Conservation (phyloP, 2,113 vertebrate species). For the Tauraco erythrolophus region DNA sequence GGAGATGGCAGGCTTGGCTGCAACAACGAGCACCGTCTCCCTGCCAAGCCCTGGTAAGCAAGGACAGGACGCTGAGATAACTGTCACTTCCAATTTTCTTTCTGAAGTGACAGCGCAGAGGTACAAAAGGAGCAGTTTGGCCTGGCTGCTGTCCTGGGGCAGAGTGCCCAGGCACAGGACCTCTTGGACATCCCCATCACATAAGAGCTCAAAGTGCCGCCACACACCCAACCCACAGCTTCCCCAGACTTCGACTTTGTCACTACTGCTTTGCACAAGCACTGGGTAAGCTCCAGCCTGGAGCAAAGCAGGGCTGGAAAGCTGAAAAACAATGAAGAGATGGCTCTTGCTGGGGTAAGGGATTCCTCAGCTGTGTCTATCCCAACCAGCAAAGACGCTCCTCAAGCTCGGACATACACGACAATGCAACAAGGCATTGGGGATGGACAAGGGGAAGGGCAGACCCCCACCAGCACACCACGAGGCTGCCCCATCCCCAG, state of each 20-base stretch:
- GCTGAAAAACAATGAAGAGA: neutral
- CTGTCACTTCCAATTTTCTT: neutral
- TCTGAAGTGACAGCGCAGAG: rapidly evolving
- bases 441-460: neutral
- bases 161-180: rapidly evolving
- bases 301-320: neutral
- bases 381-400: neutral
- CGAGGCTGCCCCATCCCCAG: neutral
- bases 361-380: neutral
- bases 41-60: neutral
- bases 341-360: neutral
- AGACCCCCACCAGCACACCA: neutral
- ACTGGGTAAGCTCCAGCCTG: neutral
- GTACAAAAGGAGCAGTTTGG: neutral
- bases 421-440: rapidly evolving
- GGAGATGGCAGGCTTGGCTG: neutral
- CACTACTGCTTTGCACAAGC: neutral
- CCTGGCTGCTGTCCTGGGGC: rapidly evolving
- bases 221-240: neutral
- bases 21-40: rapidly evolving
- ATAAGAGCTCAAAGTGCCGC: neutral
- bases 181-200: rapidly evolving
- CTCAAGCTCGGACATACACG: neutral
- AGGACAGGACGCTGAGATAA: neutral
- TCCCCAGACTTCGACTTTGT: neutral